Evolutionary conservation across 2,888 invertebrate species (phyloP).

Genomic region (Drosophila borealis): DNA sequence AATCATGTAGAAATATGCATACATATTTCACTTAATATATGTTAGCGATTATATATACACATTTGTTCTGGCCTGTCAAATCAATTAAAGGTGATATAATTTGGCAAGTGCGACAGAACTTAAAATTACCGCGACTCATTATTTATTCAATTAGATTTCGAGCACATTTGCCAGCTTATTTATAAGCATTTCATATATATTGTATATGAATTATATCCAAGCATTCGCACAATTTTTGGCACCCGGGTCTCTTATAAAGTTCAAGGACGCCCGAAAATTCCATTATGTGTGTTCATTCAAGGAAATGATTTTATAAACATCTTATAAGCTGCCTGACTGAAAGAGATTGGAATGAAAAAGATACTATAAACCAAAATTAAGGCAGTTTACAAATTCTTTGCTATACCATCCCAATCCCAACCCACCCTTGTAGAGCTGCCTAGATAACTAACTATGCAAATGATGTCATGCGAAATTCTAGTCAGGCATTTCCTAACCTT

Average conservation of each 20-base stretch:
- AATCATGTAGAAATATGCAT: conserved; percentile 18
- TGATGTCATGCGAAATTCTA: conserved; percentile 36
- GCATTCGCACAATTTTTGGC: conserved; percentile 18
- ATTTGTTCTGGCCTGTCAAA: conserved; percentile 34
- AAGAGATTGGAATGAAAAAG: too few relatives aligned
- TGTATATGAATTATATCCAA: conserved; percentile 9
- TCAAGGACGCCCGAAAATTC: conserved; percentile 38
- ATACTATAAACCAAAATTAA: neutral
- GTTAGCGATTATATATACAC: neutral
- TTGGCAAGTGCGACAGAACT: conserved; percentile 49
- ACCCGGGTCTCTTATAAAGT: conserved; percentile 31
- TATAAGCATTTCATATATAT: conserved; percentile 23
- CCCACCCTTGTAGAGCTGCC: neutral
- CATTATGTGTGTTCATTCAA: conserved; percentile 25
- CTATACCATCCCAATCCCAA: neutral
- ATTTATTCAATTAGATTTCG: conserved; percentile 29
- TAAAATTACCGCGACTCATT: conserved; percentile 26
- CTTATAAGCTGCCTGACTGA: neutral
- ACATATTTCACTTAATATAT: neutral
- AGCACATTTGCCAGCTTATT: conserved; percentile 35
- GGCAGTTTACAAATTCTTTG: neutral
- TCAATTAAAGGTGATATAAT: conserved; percentile 69
- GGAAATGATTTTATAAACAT: conserved; percentile 23
- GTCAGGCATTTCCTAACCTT: neutral
- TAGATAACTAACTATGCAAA: conserved; percentile 7